Conservation (phyloP, 23 tunicate genomes). For the Halocynthia roretzi region DNA sequence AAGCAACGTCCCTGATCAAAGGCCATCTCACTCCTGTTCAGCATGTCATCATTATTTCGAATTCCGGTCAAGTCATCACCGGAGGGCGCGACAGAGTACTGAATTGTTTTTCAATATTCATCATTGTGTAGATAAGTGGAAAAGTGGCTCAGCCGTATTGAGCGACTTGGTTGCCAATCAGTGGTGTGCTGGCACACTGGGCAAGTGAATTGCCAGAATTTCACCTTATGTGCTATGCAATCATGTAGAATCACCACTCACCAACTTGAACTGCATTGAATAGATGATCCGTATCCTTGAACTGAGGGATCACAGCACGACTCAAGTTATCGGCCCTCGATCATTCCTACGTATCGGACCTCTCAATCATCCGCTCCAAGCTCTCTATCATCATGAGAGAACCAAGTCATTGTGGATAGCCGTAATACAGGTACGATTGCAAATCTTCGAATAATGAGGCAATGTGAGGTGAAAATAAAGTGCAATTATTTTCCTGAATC, state of each 20-base stretch:
- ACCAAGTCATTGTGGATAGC: constrained; percentile 50
- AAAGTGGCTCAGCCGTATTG: too few species aligned
- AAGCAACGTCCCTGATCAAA: constrained; percentile 60
- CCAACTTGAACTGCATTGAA: not conserved
- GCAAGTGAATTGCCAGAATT: too few species aligned
- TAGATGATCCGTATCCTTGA: constrained; percentile 63
- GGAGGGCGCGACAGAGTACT: constrained; percentile 55
- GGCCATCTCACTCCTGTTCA: constrained; percentile 58
- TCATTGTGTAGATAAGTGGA: too few species aligned
- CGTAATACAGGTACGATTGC: constrained; percentile 47
- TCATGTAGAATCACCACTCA: too few species aligned
- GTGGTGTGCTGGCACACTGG: too few species aligned
- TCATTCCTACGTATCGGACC: constrained; percentile 42
- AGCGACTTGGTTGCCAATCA: too few species aligned
- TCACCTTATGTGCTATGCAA: too few species aligned
- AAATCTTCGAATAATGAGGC: not conserved
- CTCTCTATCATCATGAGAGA: constrained; percentile 49
- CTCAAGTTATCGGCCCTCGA: constrained; percentile 52
- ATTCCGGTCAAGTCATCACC: constrained; percentile 52
- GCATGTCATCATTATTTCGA: constrained; percentile 47
- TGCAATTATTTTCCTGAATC: too few species aligned
- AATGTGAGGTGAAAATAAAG: too few species aligned
- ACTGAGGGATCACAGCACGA: constrained; percentile 57
- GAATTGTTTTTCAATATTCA: not conserved
- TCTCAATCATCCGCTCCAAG: constrained; percentile 23